Evolutionary conservation across 2,888 invertebrate species (phyloP), one percentile per base, ranked within the genome.

Genomic region (Leptogaster cylindrica): DNA sequence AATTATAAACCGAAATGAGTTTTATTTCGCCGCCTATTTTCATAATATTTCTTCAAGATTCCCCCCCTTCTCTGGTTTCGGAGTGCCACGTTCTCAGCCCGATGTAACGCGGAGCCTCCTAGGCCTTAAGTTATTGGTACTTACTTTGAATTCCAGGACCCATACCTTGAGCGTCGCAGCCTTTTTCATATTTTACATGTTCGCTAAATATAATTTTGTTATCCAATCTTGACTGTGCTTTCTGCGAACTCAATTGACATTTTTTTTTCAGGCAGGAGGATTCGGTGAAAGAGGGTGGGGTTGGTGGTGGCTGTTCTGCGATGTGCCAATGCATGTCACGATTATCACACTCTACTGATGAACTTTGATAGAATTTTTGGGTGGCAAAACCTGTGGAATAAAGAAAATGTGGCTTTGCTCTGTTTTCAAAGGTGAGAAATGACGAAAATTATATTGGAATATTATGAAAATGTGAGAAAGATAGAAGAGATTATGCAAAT

Each of bases 1-100:
- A 61, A 61, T 61, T 61, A 61, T 61, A 61, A 61, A 61, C 61
- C 61, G 44, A 61, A 61, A 61, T 61, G 61, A 61, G 61, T 61
- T 61, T 61, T 61, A 61, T 61, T 61, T 44, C 44, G 61, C 27
- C 61, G 61, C 61, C 61, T 61, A 64, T 64, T 64, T 48, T 64
- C 48, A 64, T 64, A 23, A 64, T 33, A 64, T 46, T 64, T 48
- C 31, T 28, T 64, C 48, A 31, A 55, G 36, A 39, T 46, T 64
- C 33, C 31, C 33, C 16, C 27, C 64, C 48, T 48, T 8, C 48
- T 12, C 28, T 25, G n/a, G 27, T 25, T 14, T 48, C 64, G 12
- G 33, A 6, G 8, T 18, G 41, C 44, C 28, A 7, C 6, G 28
- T 25, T 8, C 20, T 16, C 25, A 0, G 14, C n/a, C 4, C 23